Conservation (phyloP, 1,140 invertebrate genomes). For the Pogonomyrmex barbatus region DNA sequence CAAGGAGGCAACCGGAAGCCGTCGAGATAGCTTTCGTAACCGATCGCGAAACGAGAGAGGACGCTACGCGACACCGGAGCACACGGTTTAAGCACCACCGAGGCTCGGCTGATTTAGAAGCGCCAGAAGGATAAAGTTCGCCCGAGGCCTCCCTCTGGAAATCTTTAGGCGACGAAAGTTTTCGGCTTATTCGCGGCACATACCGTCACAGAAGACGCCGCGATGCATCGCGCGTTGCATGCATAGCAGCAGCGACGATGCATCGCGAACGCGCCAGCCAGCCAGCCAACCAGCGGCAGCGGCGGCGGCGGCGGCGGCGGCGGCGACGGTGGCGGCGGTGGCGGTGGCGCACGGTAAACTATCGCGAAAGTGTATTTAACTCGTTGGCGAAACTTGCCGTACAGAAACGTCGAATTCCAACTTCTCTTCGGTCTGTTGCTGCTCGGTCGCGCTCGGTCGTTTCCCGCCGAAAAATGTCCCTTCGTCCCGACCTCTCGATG, state of each 20-base stretch:
- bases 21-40: background rate
- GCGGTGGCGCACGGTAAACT: conserved; percentile 56
- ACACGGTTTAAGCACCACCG: conserved; percentile 35
- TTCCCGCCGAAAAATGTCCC: conserved; percentile 59
- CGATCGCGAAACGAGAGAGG: conserved; percentile 15
- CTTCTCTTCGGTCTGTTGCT: conserved; percentile 27
- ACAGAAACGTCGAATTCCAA: conserved; percentile 70
- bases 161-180: conserved; percentile 69
- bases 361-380: conserved; percentile 66
- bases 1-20: background rate
- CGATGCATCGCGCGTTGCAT: conserved; percentile 48
- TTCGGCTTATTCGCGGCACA: conserved; percentile 26
- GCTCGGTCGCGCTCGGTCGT: background rate
- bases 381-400: conserved; percentile 40
- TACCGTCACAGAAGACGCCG: conserved; percentile 22
- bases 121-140: conserved; percentile 70
- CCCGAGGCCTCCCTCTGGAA: conserved; percentile 66
- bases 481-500: background rate
- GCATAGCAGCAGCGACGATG: background rate
- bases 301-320: background rate
- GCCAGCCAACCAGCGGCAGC: background rate
- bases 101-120: conserved; percentile 34
- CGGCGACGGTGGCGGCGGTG: background rate
- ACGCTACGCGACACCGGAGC: background rate
- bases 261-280: conserved; percentile 7